Percentiles rank a stretch among this genome's conserved stretches.
These are phyloP conservation scores for Rhipidura dahli DNA, from an alignment of 2,113 vertebrate genomes.

Conservation along the genomic window DNA sequence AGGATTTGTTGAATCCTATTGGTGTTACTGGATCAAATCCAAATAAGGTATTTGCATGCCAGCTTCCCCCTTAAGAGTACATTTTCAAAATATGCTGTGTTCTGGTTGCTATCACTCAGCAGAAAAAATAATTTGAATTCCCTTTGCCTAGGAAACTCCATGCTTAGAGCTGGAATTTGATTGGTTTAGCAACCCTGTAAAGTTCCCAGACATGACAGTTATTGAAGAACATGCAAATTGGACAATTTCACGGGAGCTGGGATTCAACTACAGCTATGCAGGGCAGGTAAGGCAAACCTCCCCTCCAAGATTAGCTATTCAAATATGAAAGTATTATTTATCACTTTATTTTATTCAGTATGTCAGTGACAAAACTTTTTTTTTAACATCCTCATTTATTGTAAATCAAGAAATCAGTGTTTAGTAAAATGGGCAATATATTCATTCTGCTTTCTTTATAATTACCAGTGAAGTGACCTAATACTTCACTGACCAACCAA, in stretches of 20 bases:
- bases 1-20: constrained; percentile 95
- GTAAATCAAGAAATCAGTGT: neutral
- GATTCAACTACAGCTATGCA: constrained; percentile 90
- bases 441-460: neutral
- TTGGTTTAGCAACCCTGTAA: constrained; percentile 93
- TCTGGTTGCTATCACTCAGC: neutral
- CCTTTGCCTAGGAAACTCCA: constrained; percentile 88
- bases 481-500: neutral
- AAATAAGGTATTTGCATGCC: constrained; percentile 83
- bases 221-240: constrained; percentile 95
- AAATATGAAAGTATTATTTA: neutral
- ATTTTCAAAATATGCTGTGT: neutral
- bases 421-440: neutral
- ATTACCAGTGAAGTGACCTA: neutral
- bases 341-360: neutral
- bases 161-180: constrained; percentile 98
- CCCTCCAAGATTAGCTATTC: neutral
- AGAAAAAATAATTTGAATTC: constrained; percentile 23
- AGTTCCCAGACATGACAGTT: constrained; percentile 93
- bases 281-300: constrained; percentile 82
- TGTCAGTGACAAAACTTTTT: neutral
- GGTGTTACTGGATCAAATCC: constrained; percentile 97
- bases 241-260: constrained; percentile 92
- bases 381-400: neutral
- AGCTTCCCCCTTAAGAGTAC: neutral